phyloP scores from a whole-genome alignment of 2,113 vertebrate genomes.

The Pholis gunnellus region DNA sequence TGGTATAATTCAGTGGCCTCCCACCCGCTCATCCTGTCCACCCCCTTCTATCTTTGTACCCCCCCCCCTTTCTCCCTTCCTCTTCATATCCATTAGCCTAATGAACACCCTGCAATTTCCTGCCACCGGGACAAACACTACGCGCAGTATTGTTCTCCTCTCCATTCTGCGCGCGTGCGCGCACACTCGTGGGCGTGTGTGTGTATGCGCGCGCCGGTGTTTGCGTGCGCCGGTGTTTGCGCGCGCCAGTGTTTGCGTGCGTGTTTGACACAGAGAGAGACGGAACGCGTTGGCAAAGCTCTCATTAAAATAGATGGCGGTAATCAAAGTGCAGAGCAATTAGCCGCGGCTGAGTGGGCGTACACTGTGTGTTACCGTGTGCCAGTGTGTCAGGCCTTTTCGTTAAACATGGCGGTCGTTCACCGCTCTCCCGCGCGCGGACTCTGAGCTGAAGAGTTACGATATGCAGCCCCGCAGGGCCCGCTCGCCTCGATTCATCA shows the following conservation, averaged over 20 bases:
- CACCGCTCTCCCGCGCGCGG: conserved; percentile 52
- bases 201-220: conserved; percentile 34
- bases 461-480: background rate
- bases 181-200: background rate
- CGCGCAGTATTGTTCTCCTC: conserved; percentile 67
- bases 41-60: conserved; percentile 31
- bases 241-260: too few species aligned
- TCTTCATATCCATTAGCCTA: conserved; percentile 85
- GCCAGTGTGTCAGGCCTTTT: conserved; percentile 66
- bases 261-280: conserved; percentile 54
- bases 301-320: conserved; percentile 85
- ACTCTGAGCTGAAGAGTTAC: conserved; percentile 55
- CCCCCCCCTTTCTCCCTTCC: conserved; percentile 36
- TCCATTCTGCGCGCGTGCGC: conserved; percentile 23
- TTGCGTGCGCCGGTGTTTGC: conserved; percentile 23
- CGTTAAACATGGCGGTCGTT: conserved; percentile 69
- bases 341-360: conserved; percentile 77
- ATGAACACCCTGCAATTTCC: conserved; percentile 82
- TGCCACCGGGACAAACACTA: conserved; percentile 65
- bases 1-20: conserved; percentile 64
- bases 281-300: conserved; percentile 8
- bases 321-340: conserved; percentile 84
- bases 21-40: conserved; percentile 23
- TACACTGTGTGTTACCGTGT: conserved; percentile 51
- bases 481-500: too few species aligned